Conservation (phyloP, 2,888 invertebrate genomes). For the Arenicola marina region DNA sequence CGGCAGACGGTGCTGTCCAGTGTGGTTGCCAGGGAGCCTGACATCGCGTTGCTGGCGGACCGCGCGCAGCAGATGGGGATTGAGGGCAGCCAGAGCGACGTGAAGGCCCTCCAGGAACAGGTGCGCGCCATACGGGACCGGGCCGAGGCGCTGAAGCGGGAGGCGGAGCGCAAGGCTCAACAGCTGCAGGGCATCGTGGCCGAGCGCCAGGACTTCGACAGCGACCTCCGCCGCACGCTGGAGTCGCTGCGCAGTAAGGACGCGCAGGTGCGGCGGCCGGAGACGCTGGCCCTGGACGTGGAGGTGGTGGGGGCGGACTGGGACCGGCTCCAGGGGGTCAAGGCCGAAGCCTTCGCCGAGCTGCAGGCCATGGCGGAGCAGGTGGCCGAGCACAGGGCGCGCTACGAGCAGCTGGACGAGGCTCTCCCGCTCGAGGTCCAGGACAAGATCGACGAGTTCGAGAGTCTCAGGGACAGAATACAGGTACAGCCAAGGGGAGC, state of each 20-base stretch:
- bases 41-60: conserved; percentile 83
- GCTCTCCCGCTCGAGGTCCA: conserved; percentile 41
- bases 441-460: conserved; percentile 47
- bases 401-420: conserved; percentile 43
- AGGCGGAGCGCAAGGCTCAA: conserved; percentile 83
- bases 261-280: conserved; percentile 37
- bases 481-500: no score
- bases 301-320: conserved; percentile 37
- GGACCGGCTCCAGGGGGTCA: conserved; percentile 39
- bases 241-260: conserved; percentile 48
- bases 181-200: conserved; percentile 74
- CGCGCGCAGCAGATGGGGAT: conserved; percentile 91
- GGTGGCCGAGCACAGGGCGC: conserved; percentile 37
- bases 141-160: conserved; percentile 75
- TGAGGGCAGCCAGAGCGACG: conserved; percentile 84
- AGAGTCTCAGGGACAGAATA: conserved; percentile 39
- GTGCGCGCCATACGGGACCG: conserved; percentile 80
- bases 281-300: conserved; percentile 18
- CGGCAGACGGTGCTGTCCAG: conserved; percentile 17
- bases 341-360: conserved; percentile 12
- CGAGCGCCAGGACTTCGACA: conserved; percentile 45
- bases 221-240: conserved; percentile 40
- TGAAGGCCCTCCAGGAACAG: conserved; percentile 85
- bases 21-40: conserved; percentile 69
- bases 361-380: not conserved